Evolutionary conservation across 2,888 invertebrate genomes (phyloP), one percentile per base, ranked within the genome.

Genomic region (Clivina fossor): DNA sequence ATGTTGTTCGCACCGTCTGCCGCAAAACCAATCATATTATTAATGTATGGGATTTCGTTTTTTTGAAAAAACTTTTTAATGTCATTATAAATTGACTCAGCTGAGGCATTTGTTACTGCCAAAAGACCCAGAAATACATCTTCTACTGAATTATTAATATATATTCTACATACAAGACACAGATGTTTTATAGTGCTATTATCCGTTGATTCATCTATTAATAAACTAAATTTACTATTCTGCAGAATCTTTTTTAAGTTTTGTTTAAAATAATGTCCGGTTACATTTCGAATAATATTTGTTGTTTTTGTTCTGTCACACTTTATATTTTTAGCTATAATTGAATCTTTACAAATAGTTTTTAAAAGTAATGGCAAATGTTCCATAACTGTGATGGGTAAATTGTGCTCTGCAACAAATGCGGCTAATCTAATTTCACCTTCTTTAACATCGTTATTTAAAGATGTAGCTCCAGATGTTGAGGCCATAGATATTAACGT

Each of bases 321-420:
- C 3, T n/a, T 24, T 15, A 46, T 40, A 33, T 56, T 55, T 38
- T 56, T 46, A 3, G 46, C 15, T 9, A 48, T 56, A 22, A 50
- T 48, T 3, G 56, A 51, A 19, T 55, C 43, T 7, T 15, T 13
- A 24, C 49, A 8, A n/a, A 43, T 13, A 11, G 18, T 11, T 22
- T 55, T 53, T 46, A 58, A 16, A 15, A 47, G 9, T 9, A 20
- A 32, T 11, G 20, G 26, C 22, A 56, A 32, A 20, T 56, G 49
- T 5, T 49, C 30, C 33, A 56, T 13, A 2, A 48, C 40, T 32
- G 41, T 26, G 20, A 56, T 41, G 30, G 49, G 33, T 1, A 49
- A 32, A 18, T 56, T 49, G 11, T 56, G 56, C 11, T 56, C 56
- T 3, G 48, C 48, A 2, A 58, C 19, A 16, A 58, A 54, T 15